These are phyloP conservation scores for Ellobius talpinus DNA, from an alignment of 2,113 vertebrate species.

Conservation along the genomic window DNA sequence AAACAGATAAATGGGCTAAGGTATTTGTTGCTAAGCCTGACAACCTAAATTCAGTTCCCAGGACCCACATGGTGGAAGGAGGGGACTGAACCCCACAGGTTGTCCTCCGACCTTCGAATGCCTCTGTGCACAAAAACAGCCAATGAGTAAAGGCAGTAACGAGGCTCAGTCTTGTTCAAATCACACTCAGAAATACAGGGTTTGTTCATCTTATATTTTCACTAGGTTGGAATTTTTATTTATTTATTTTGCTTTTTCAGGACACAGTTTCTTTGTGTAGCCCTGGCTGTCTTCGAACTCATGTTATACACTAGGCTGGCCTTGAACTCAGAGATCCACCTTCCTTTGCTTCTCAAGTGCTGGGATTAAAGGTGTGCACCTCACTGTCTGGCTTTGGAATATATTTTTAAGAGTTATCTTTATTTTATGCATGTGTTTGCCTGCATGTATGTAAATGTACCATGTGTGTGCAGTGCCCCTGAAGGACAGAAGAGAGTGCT, in stretches of 20 bases:
- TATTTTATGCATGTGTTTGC: background rate
- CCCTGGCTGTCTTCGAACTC: background rate
- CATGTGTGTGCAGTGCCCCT: background rate
- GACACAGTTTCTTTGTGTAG: background rate
- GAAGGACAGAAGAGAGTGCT: background rate
- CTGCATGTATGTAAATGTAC: background rate
- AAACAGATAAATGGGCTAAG: background rate
- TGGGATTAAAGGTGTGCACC: background rate
- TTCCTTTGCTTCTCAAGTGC: background rate
- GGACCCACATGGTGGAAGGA: background rate
- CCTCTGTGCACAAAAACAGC: background rate
- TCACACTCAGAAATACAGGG: background rate
- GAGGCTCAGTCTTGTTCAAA: conserved; percentile 32
- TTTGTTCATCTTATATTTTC: conserved; percentile 8
- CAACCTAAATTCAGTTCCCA: background rate
- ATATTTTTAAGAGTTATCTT: background rate
- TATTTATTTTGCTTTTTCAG: background rate
- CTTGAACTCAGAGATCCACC: background rate
- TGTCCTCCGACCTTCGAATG: background rate
- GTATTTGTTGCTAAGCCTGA: background rate
- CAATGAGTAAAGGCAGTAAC: background rate
- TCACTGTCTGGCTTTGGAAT: background rate
- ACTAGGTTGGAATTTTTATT: background rate
- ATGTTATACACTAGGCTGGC: background rate
- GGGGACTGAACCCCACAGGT: background rate